Evolutionary conservation across 2,888 invertebrate species (phyloP).

Genomic region (Drosophila nr. medialis): DNA sequence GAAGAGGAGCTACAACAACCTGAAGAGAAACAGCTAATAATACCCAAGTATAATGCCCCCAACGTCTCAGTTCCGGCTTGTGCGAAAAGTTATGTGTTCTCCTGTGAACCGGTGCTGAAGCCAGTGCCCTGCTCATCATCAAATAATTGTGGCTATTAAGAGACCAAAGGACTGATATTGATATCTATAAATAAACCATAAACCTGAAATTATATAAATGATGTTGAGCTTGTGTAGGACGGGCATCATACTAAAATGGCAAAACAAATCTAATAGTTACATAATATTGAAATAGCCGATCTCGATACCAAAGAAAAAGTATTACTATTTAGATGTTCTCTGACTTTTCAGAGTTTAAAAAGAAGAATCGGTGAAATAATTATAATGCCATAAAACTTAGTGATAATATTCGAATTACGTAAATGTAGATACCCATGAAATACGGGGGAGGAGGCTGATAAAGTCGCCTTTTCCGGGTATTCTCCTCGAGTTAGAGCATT

Average conservation of each 20-base stretch:
- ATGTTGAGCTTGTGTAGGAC: neutral
- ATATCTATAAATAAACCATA: constrained; percentile 37
- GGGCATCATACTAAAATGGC: neutral
- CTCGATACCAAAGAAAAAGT: neutral
- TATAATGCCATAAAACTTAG: neutral
- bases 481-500: neutral
- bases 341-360: neutral
- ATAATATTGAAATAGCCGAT: neutral
- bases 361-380: neutral
- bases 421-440: neutral
- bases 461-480: neutral
- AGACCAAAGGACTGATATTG: constrained; percentile 46
- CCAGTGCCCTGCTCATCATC: constrained; percentile 61
- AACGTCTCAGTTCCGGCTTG: constrained; percentile 57
- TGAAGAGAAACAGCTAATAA: neutral
- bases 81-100: constrained; percentile 68
- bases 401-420: neutral
- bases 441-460: neutral
- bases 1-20: constrained; percentile 6
- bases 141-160: constrained; percentile 45
- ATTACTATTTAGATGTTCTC: neutral
- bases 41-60: constrained; percentile 8
- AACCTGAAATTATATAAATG: constrained; percentile 1
- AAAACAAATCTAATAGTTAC: neutral
- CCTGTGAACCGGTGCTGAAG: constrained; percentile 68